Percentiles rank a stretch among this genome's conserved stretches.
Evolutionary conservation across 2,888 invertebrate genomes (phyloP).

Genomic region (Tryphoninae sp.): DNA sequence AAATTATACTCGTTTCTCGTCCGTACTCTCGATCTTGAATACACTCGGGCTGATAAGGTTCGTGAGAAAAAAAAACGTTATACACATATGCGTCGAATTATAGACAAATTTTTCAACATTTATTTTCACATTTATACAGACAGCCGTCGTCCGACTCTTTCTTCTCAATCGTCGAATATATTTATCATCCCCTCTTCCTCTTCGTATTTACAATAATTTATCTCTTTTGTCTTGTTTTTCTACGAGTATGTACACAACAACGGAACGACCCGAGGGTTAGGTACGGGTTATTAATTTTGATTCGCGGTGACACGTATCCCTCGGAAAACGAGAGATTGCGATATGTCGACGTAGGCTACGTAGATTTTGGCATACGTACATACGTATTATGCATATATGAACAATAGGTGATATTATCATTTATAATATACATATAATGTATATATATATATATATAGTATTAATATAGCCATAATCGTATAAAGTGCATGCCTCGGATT

Average conservation of each 20-base stretch:
- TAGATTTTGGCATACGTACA: conserved; percentile 33
- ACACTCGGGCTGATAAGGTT: not conserved
- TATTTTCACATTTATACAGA: conserved; percentile 70
- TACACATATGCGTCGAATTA: conserved; percentile 31
- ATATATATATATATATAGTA: conserved; percentile 21
- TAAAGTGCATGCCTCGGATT: conserved; percentile 51
- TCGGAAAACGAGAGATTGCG: conserved; percentile 57
- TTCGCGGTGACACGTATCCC: conserved; percentile 33
- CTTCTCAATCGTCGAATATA: conserved; percentile 40
- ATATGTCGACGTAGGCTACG: conserved; percentile 44
- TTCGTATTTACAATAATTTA: conserved; percentile 63
- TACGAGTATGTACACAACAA: conserved; percentile 54
- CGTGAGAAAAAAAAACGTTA: conserved; percentile 2
- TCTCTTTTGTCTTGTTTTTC: conserved; percentile 24
- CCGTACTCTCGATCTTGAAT: not conserved
- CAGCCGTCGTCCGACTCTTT: conserved; percentile 25
- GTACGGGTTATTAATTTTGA: conserved; percentile 24
- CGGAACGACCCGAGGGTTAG: conserved; percentile 40
- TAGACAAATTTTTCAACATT: conserved; percentile 72
- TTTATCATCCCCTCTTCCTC: conserved; percentile 10
- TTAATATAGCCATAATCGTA: conserved; percentile 27
- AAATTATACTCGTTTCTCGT: conserved; percentile 1
- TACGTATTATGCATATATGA: conserved; percentile 15
- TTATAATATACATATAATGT: conserved; percentile 53
- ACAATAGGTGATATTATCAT: conserved; percentile 50